These are phyloP conservation scores for Penaeus vannamei DNA, from an alignment of 1,140 invertebrate species.

Conservation along the genomic window DNA sequence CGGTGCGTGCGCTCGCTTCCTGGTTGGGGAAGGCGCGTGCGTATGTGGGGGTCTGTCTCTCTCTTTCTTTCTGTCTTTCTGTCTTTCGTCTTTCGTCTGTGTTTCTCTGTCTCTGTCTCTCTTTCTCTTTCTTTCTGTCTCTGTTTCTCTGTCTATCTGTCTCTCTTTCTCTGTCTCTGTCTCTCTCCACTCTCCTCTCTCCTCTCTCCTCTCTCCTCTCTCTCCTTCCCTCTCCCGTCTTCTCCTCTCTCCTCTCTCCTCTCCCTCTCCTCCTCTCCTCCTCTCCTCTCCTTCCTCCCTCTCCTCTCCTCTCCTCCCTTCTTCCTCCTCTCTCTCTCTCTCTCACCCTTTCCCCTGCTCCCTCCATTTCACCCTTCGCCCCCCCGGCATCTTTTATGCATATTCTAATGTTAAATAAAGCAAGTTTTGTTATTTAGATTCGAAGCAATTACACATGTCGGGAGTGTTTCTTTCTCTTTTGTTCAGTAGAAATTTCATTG, in stretches of 20 bases:
- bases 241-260: neutral
- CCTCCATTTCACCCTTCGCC: no score
- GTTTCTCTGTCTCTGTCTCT: neutral
- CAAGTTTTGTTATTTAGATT: no score
- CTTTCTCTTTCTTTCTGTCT: neutral
- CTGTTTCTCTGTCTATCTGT: neutral
- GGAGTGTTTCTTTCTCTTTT: no score
- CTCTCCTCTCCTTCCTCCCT: neutral
- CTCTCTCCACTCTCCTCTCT: neutral
- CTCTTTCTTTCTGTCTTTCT: neutral
- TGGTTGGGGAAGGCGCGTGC: neutral
- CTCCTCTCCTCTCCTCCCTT: neutral
- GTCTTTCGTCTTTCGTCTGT: neutral
- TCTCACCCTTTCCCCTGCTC: no score
- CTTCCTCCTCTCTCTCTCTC: neutral
- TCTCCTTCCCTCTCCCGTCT: neutral
- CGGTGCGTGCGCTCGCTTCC: no score
- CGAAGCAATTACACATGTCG: no score
- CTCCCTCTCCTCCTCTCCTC: neutral
- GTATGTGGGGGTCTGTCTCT: neutral
- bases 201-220: neutral
- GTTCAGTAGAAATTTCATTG: no score
- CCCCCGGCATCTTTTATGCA: no score
- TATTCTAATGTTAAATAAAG: no score
- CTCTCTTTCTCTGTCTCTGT: neutral